These are phyloP conservation scores for Vollenhovia emeryi DNA, from an alignment of 1,140 invertebrate genomes.

Conservation along the genomic window DNA sequence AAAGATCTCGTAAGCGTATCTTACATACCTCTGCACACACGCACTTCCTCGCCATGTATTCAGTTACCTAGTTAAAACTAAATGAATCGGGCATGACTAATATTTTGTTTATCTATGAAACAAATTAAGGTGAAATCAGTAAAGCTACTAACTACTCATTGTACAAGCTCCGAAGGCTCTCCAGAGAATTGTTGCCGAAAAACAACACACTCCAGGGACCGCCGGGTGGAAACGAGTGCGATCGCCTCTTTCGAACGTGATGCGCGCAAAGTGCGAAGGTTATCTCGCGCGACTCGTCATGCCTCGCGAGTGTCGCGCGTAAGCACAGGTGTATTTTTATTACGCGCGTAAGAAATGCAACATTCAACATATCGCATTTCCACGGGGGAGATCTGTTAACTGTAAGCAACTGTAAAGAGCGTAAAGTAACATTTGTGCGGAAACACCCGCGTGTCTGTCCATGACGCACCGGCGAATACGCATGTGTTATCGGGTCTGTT, in stretches of 20 bases:
- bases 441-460: too few relatives aligned
- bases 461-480: too few relatives aligned
- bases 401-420: background rate
- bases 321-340: background rate
- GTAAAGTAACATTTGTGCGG: too few relatives aligned
- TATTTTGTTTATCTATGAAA: too few relatives aligned
- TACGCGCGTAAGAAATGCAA: background rate
- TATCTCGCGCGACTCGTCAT: background rate
- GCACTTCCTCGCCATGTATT: too few relatives aligned
- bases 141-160: conserved; percentile 85
- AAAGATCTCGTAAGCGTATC: conserved; percentile 45
- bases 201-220: conserved; percentile 87
- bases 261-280: background rate
- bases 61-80: background rate
- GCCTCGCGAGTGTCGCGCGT: conserved; percentile 2
- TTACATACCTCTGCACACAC: background rate
- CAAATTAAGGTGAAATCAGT: too few relatives aligned
- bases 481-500: too few relatives aligned
- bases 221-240: background rate
- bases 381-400: background rate
- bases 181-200: conserved; percentile 90
- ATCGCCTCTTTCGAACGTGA: background rate
- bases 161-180: conserved; percentile 86
- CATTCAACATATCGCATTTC: conserved; percentile 23
- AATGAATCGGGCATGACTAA: too few relatives aligned